Evolutionary conservation across 2,888 invertebrate species (phyloP).

Genomic region (Metalampra italica): DNA sequence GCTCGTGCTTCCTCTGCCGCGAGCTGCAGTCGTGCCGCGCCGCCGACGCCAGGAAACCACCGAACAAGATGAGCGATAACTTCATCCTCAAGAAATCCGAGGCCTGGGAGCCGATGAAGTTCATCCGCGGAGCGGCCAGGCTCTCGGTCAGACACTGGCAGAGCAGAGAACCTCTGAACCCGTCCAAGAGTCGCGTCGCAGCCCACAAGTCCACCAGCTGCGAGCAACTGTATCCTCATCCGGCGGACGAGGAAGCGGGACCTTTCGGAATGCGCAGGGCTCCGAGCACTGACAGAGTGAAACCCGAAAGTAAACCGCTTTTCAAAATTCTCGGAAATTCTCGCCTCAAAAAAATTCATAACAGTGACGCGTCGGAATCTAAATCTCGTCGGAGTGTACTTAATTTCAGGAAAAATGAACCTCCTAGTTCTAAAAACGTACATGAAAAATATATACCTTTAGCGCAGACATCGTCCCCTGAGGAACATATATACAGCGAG

Average conservation of each 20-base stretch:
- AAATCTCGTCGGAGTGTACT: constrained; percentile 62
- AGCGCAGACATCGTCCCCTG: constrained; percentile 49
- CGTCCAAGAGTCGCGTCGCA: constrained; percentile 53
- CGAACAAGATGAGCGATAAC: constrained; percentile 66
- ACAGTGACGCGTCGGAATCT: constrained; percentile 52
- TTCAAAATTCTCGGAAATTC: constrained; percentile 68
- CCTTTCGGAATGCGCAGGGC: constrained; percentile 64
- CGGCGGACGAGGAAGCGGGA: constrained; percentile 52
- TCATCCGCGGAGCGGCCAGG: constrained; percentile 67
- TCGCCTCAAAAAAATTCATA: constrained; percentile 57
- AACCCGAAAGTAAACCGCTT: constrained; percentile 63
- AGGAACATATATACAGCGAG: constrained; percentile 67
- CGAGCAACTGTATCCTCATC: constrained; percentile 68
- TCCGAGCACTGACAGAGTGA: constrained; percentile 71
- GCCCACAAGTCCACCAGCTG: constrained; percentile 72
- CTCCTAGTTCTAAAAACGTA: constrained; percentile 49
- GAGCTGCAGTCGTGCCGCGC: constrained; percentile 83
- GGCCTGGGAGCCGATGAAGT: constrained; percentile 72
- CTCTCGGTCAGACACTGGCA: constrained; percentile 77
- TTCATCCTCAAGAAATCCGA: constrained; percentile 78
- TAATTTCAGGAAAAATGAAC: constrained; percentile 63
- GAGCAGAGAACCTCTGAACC: constrained; percentile 65
- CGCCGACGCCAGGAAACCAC: constrained; percentile 66
- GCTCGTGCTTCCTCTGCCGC: constrained; percentile 86
- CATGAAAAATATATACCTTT: constrained; percentile 73